Evolutionary conservation across 2,888 invertebrate genomes (phyloP), one percentile per base, ranked within the genome.

Genomic region (Caenorhabditis parvicauda): DNA sequence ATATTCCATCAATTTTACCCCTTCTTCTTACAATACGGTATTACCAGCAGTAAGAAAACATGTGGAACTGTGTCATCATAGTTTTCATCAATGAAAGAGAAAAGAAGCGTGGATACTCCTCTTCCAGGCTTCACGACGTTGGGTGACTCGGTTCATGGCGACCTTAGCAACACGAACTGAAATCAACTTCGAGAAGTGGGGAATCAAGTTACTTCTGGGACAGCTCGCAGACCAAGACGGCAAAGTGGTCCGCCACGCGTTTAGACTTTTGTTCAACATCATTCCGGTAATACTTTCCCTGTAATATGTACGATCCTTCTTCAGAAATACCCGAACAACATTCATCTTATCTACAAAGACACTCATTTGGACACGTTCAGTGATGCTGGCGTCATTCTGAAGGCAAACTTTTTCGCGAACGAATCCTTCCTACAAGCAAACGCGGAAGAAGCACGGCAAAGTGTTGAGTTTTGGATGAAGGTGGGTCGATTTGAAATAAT

Each of bases 101-200:
- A 17, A 14, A 17, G 17, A 41, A 17, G 41, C 17, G 41, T 19
- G 9, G 17, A 7, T 5, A 24, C 14, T 28, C 22, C 35, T 41
- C n/a, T 48, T 67, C 24, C 42, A 67, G 67, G 42, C 37, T 4
- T 54, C 70, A 64, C 86, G 91, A 37, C 83, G 93, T 38, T 98
- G 95, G 83, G 89, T 91, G 0, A 93, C 94, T 1, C 91, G 91
- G 82, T 91, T 93, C 83, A 85, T 96, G 68, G 87, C 91, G 64
- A 89, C 94, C 9, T 83, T 96, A 69, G 84, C 95, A 52, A 86
- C 94, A 62, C 88, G 90, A 1, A 87, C 87, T 64, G 83, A 88
- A 82, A 81, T 82, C 2, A 77, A 81, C 24, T 81, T 83, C n/a
- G 80, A 78, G 22, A 82, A 82, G 52, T 96, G 95, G 94, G 89